Conservation (phyloP, 2,113 vertebrate species). For the Picathartes gymnocephalus region DNA sequence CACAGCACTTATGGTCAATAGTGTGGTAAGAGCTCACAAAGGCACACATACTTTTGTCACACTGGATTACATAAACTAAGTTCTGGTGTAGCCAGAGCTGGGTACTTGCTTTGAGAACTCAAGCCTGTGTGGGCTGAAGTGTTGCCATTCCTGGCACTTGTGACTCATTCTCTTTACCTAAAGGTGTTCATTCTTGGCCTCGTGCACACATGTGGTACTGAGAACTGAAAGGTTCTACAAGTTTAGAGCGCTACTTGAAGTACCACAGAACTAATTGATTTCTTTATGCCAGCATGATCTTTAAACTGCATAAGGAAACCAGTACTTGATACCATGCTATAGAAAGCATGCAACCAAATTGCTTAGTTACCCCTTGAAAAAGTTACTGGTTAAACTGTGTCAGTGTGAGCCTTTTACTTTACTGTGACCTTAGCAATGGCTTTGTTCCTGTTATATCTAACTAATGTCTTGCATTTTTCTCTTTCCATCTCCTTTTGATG, state of each 20-base stretch:
- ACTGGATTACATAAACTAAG: background rate
- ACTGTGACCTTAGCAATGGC: constrained; percentile 24
- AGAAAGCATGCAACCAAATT: background rate
- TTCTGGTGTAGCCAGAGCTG: background rate
- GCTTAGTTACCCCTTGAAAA: background rate
- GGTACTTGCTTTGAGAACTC: background rate
- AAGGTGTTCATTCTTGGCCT: background rate
- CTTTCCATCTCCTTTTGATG: constrained; percentile 66
- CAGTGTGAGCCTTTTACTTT: constrained; percentile 60
- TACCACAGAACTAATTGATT: background rate
- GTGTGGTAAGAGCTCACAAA: constrained; percentile 58
- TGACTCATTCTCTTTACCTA: background rate
- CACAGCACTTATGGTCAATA: background rate
- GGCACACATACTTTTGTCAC: background rate
- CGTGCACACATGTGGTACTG: background rate
- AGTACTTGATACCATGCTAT: background rate
- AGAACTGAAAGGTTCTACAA: background rate
- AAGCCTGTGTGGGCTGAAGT: background rate
- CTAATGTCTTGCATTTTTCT: constrained; percentile 66
- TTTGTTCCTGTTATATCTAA: constrained; percentile 41
- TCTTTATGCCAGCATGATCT: background rate
- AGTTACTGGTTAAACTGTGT: constrained; percentile 3
- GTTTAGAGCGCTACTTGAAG: background rate
- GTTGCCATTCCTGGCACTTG: background rate
- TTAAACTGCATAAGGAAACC: background rate